Evolutionary conservation across 2,888 invertebrate species (phyloP).

Genomic region (Chrysina gloriosa): DNA sequence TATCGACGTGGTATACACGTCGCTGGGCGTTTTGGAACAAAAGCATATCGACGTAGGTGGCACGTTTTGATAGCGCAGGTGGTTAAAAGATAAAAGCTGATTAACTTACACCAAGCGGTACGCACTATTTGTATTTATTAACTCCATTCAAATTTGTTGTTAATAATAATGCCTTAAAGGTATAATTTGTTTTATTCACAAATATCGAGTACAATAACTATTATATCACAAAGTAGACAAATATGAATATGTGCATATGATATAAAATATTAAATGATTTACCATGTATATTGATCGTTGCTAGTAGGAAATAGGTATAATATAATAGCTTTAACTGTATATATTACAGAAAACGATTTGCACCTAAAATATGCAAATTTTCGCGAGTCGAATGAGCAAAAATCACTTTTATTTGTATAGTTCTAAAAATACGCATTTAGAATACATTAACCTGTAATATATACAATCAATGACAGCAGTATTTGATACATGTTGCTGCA

Average conservation of each 20-base stretch:
- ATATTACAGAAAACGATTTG: not conserved
- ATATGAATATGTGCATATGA: constrained; percentile 52
- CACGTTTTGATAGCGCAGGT: too few species aligned
- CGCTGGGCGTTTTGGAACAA: too few species aligned
- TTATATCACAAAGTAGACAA: constrained; percentile 55
- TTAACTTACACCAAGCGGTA: too few species aligned
- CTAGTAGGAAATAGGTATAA: constrained; percentile 18
- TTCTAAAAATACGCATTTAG: not conserved
- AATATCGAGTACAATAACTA: constrained; percentile 45
- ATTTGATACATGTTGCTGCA: constrained; percentile 4
- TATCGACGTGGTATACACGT: too few species aligned
- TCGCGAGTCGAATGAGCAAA: not conserved
- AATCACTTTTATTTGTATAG: not conserved
- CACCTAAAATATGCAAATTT: not conserved
- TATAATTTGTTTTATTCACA: constrained; percentile 41
- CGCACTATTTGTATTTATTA: too few species aligned
- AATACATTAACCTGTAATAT: not conserved
- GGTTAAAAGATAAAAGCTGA: too few species aligned
- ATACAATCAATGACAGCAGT: not conserved
- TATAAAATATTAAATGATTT: constrained; percentile 24
- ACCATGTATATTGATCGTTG: constrained; percentile 13
- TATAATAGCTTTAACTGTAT: constrained; percentile 10
- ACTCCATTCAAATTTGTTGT: too few species aligned
- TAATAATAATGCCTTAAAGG: not conserved
- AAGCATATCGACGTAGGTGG: too few species aligned